phyloP scores from a whole-genome alignment of 2,113 vertebrate genomes.

The Pseudorhombus dupliciocellatus region DNA sequence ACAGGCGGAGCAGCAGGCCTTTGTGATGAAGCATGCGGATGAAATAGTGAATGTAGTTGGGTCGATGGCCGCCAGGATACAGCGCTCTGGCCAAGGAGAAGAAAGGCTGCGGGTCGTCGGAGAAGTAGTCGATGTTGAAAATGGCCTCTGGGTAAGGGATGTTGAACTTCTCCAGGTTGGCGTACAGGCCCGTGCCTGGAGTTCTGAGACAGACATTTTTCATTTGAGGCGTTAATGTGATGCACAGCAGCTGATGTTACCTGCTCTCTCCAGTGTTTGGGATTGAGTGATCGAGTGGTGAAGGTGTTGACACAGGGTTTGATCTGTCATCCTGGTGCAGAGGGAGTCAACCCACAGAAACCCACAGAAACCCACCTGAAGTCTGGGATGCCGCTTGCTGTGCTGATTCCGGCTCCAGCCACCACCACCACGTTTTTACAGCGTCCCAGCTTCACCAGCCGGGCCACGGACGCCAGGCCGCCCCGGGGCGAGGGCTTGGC shows the following conservation, averaged over 20 bases:
- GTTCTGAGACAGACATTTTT: constrained; percentile 60
- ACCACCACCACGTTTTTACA: constrained; percentile 82
- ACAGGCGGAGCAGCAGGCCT: constrained; percentile 82
- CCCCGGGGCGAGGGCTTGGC: constrained; percentile 23
- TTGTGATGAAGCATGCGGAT: constrained; percentile 81
- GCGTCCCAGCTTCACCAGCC: constrained; percentile 77
- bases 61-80: constrained; percentile 79
- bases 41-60: constrained; percentile 75
- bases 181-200: constrained; percentile 82
- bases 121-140: constrained; percentile 84
- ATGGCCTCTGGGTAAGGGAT: constrained; percentile 82
- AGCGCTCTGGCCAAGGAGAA: constrained; percentile 81
- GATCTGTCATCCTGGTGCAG: too few relatives aligned
- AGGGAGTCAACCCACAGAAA: not conserved
- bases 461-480: constrained; percentile 78
- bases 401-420: constrained; percentile 85
- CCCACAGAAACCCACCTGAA: constrained; percentile 75
- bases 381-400: constrained; percentile 84
- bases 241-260: too few relatives aligned
- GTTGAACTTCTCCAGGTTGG: constrained; percentile 82
- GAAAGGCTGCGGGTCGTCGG: constrained; percentile 75
- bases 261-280: too few relatives aligned
- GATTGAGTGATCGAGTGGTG: too few relatives aligned
- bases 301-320: too few relatives aligned
- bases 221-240: not conserved